Percentiles rank a stretch among this genome's conserved stretches.
Evolutionary conservation across 2,797 vertebrate species (phyloP).

Genomic region (Squalus acanthias): DNA sequence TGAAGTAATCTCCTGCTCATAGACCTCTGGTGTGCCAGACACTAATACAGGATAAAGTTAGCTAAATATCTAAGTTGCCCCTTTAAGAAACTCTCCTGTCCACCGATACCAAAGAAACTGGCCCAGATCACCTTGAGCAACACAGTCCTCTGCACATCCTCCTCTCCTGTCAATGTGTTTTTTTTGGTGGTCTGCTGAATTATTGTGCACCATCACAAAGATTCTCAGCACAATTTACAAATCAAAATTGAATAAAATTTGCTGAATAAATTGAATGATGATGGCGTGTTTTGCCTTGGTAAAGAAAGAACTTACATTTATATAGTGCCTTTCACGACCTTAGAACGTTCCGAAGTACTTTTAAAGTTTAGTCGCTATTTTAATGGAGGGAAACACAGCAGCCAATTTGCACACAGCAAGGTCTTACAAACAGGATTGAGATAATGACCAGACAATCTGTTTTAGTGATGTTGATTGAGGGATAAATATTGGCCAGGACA

Average conservation of each 20-base stretch:
- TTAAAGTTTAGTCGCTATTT: background rate
- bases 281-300: background rate
- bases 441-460: too few relatives aligned
- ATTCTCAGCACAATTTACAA: background rate
- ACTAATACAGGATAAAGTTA: background rate
- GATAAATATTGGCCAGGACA: background rate
- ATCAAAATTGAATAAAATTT: slow-evolving; percentile 1
- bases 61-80: background rate
- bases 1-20: background rate
- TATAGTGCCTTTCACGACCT: background rate
- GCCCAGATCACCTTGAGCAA: background rate
- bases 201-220: background rate
- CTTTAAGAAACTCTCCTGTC: background rate
- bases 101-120: background rate
- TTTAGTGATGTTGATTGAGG: background rate
- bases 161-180: background rate
- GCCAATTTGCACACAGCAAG: background rate
- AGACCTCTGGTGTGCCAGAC: background rate
- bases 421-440: background rate
- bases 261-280: background rate
- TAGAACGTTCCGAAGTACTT: background rate
- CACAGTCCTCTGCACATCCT: background rate
- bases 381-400: background rate
- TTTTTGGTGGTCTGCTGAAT: background rate
- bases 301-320: background rate